Evolutionary conservation across 1,140 invertebrate species (phyloP).

Genomic region (Drosophila navojoa): DNA sequence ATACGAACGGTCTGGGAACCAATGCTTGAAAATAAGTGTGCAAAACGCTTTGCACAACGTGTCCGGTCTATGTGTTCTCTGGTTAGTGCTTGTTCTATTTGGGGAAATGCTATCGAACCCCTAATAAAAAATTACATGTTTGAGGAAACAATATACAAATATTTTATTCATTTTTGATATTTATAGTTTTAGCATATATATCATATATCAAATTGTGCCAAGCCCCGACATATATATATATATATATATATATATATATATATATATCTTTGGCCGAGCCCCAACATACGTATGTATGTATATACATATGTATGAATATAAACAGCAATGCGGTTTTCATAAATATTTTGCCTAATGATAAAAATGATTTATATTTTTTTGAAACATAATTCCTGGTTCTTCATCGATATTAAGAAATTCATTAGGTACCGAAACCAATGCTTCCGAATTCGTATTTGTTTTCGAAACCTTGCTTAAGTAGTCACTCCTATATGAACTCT

Average conservation of each 20-base stretch:
- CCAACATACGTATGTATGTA: not conserved
- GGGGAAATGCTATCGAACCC: no score
- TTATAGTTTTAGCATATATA: not conserved
- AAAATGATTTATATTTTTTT: constrained; percentile 38
- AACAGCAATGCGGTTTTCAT: constrained; percentile 1
- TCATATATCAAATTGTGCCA: not conserved
- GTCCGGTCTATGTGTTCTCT: no score
- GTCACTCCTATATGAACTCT: constrained; percentile 51
- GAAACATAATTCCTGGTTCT: constrained; percentile 23
- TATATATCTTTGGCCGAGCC: not conserved
- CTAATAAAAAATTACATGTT: no score
- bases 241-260: no score
- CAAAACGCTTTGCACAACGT: no score
- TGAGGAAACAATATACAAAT: not conserved
- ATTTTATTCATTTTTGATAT: not conserved
- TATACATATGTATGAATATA: no score
- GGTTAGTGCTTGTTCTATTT: no score
- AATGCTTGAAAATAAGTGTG: no score
- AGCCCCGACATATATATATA: not conserved
- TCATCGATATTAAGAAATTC: constrained; percentile 40
- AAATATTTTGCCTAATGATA: constrained; percentile 28
- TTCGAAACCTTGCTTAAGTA: constrained; percentile 61
- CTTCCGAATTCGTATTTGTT: constrained; percentile 33
- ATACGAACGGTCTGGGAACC: no score
- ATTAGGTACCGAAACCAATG: constrained; percentile 21